A percentile compares a stretch with the other conserved stretches of the same genome.
phyloP scores from a whole-genome alignment of 2,797 vertebrate species.

The Enteromius radiatus region DNA sequence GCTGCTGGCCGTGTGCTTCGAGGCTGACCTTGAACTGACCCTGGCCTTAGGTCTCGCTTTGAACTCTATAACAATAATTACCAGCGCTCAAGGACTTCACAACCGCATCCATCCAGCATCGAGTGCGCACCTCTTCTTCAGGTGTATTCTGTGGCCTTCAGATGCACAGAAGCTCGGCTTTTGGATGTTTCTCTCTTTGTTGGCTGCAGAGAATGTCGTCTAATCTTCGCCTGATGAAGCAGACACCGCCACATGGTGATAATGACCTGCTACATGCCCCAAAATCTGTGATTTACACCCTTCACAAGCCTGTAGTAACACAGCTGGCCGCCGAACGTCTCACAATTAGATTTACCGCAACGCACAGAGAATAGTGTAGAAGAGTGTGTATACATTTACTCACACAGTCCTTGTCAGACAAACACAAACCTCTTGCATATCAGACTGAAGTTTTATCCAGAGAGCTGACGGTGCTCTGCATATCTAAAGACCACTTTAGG shows the following conservation, averaged over 20 bases:
- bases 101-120: neutral
- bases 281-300: conserved; percentile 47
- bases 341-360: neutral
- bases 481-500: conserved; percentile 14
- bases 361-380: neutral
- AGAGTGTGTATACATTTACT: neutral
- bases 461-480: neutral
- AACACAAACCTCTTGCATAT: neutral
- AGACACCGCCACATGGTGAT: conserved; percentile 56
- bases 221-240: conserved; percentile 44
- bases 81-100: neutral
- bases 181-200: neutral
- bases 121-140: neutral
- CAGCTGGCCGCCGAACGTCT: neutral
- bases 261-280: conserved; percentile 57
- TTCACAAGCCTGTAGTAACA: conserved; percentile 41
- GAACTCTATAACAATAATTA: conserved; percentile 1
- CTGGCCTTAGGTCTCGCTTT: conserved; percentile 14
- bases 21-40: conserved; percentile 12
- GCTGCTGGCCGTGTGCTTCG: conserved; percentile 9
- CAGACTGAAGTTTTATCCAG: neutral
- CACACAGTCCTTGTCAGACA: neutral
- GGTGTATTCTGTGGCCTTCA: conserved; percentile 2
- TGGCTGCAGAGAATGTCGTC: conserved; percentile 42
- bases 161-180: neutral